Conservation (phyloP, 2,888 invertebrate genomes). For the Microdon myrmicae region DNA sequence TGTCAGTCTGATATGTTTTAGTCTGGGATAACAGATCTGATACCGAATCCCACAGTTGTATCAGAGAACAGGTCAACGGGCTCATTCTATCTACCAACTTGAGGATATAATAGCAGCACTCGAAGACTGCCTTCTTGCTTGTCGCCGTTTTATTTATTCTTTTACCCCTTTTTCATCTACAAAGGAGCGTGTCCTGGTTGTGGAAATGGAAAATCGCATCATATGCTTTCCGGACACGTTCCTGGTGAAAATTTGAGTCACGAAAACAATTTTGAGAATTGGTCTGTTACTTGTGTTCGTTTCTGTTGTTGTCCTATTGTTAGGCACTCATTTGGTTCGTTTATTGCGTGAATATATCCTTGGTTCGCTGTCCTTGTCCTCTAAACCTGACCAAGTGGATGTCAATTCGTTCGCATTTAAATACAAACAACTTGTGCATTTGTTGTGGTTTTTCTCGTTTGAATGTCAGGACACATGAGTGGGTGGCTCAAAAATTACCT, state of each 20-base stretch:
- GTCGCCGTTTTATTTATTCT: neutral
- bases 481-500: conserved; percentile 36
- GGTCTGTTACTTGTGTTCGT: conserved; percentile 57
- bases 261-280: conserved; percentile 68
- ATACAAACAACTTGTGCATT: conserved; percentile 51
- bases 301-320: conserved; percentile 41
- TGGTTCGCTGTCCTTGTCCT: conserved; percentile 16
- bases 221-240: conserved; percentile 67
- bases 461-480: conserved; percentile 8
- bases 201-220: conserved; percentile 64
- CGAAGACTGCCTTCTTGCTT: conserved; percentile 27
- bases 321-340: conserved; percentile 25
- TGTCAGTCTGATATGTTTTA: too few species aligned
- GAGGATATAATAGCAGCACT: too few species aligned
- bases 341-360: conserved; percentile 32
- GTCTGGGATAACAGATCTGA: conserved; percentile 30
- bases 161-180: conserved; percentile 1
- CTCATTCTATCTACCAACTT: conserved; percentile 9
- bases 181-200: conserved; percentile 33
- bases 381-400: conserved; percentile 10
- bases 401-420: conserved; percentile 41
- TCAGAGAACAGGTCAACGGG: conserved; percentile 14
- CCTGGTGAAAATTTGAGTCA: conserved; percentile 65
- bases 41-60: conserved; percentile 50
- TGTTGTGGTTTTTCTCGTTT: conserved; percentile 25